phyloP scores from a whole-genome alignment of 1,140 invertebrate species.

The Neocloeon triangulifer region DNA sequence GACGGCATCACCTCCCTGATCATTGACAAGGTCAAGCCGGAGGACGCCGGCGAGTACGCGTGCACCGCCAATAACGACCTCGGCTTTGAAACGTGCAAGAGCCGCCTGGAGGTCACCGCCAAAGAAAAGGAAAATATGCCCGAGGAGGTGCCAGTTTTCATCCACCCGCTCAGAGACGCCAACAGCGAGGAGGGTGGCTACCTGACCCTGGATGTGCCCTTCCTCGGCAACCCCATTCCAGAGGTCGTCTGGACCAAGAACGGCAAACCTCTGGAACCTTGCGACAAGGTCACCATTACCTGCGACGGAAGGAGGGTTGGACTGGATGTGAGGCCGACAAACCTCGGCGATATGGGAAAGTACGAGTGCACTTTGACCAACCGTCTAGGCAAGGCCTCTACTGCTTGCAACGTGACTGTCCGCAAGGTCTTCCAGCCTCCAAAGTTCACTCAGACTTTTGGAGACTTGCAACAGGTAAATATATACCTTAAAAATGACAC shows the following conservation, averaged over 20 bases:
- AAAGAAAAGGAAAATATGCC: slow-evolving; percentile 29
- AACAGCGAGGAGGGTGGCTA: slow-evolving; percentile 55
- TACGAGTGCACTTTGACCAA: slow-evolving; percentile 54
- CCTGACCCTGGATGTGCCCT: slow-evolving; percentile 36
- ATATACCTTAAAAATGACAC: not conserved
- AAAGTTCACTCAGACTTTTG: slow-evolving; percentile 58
- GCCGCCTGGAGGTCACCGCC: slow-evolving; percentile 34
- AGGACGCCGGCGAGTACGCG: slow-evolving; percentile 52
- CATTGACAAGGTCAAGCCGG: slow-evolving; percentile 33
- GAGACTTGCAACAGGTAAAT: slow-evolving; percentile 56
- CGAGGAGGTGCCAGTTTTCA: slow-evolving; percentile 49
- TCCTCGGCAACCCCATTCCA: slow-evolving; percentile 63
- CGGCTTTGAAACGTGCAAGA: slow-evolving; percentile 43
- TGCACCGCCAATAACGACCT: slow-evolving; percentile 49
- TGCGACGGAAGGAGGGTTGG: slow-evolving; percentile 64
- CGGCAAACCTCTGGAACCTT: slow-evolving; percentile 33
- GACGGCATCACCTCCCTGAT: slow-evolving; percentile 42
- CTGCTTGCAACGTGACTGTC: slow-evolving; percentile 42
- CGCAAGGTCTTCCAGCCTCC: slow-evolving; percentile 60
- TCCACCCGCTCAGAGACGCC: slow-evolving; percentile 45
- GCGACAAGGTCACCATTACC: slow-evolving; percentile 38
- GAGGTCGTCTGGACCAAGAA: slow-evolving; percentile 66
- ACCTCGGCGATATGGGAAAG: slow-evolving; percentile 45
- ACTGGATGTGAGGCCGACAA: slow-evolving; percentile 46
- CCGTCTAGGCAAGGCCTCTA: slow-evolving; percentile 43